A percentile compares a stretch with the other conserved stretches of the same genome.
Conservation (phyloP, 2,113 vertebrate species). For the Syngnathoides biaculeatus region DNA sequence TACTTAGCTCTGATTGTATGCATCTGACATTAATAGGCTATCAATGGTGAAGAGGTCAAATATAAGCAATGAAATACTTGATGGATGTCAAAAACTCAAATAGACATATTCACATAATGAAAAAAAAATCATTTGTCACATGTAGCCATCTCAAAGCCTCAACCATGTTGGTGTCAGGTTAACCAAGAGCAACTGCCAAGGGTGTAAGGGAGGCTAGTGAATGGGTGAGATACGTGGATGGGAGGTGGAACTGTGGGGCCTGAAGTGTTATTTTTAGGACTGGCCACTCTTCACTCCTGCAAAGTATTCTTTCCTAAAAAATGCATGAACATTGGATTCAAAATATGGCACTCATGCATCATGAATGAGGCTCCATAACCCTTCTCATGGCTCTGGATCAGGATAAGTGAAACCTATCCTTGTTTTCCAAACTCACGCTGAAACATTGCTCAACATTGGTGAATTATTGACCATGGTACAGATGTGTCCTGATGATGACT, state of each 20-base stretch:
- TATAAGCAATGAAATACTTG: slow-evolving; percentile 17
- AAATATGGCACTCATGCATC: slow-evolving; percentile 60
- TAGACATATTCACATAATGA: slow-evolving; percentile 14
- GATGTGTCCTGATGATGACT: slow-evolving; percentile 39
- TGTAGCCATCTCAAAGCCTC: slow-evolving; percentile 24
- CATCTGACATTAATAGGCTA: not conserved
- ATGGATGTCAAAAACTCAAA: slow-evolving; percentile 29
- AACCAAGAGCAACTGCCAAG: slow-evolving; percentile 52
- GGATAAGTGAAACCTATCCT: slow-evolving; percentile 66
- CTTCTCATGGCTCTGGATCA: slow-evolving; percentile 65
- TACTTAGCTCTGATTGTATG: slow-evolving; percentile 4
- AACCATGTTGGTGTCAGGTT: slow-evolving; percentile 51
- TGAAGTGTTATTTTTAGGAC: slow-evolving; percentile 68
- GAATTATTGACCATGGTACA: slow-evolving; percentile 64
- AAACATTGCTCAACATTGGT: slow-evolving; percentile 45
- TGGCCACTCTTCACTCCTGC: slow-evolving; percentile 25
- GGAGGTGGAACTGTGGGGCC: not conserved
- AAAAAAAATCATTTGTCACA: slow-evolving; percentile 1
- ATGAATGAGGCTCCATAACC: slow-evolving; percentile 62
- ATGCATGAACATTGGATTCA: slow-evolving; percentile 65
- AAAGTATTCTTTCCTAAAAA: slow-evolving; percentile 71
- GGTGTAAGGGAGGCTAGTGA: slow-evolving; percentile 7
- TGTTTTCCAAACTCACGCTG: slow-evolving; percentile 55
- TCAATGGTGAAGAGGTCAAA: not conserved
- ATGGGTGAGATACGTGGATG: not conserved